Conservation (phyloP, 2,797 vertebrate genomes). For the Hydrophis major region DNA sequence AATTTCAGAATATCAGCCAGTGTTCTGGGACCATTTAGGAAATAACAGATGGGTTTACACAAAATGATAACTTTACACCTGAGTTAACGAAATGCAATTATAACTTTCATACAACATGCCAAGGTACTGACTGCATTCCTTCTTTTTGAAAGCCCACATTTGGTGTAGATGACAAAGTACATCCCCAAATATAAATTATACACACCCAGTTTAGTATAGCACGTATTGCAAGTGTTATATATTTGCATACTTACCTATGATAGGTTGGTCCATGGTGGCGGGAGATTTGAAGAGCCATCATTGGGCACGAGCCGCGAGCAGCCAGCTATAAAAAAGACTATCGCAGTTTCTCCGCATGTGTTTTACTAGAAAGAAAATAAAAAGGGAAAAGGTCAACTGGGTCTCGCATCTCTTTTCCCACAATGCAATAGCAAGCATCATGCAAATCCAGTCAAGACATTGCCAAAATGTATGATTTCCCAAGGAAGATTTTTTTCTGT, state of each 20-base stretch:
- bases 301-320: no score
- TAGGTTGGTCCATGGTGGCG: no score
- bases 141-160: not conserved
- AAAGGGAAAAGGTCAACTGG: no score
- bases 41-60: not conserved
- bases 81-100: not conserved
- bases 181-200: not conserved
- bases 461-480: not conserved
- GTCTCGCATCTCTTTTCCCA: no score
- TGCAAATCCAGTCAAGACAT: not conserved
- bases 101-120: not conserved
- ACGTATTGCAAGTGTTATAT: not conserved
- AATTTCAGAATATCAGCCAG: not conserved
- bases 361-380: no score
- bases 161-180: not conserved
- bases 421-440: not conserved
- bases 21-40: not conserved
- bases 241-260: no score
- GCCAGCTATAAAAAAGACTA: no score
- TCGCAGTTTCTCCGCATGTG: no score
- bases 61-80: slow-evolving; percentile 36
- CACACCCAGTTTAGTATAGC: not conserved
- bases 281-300: no score
- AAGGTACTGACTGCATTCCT: not conserved
- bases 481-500: not conserved